phyloP scores from a whole-genome alignment of 2,113 vertebrate species.

The Hyaena hyaena region DNA sequence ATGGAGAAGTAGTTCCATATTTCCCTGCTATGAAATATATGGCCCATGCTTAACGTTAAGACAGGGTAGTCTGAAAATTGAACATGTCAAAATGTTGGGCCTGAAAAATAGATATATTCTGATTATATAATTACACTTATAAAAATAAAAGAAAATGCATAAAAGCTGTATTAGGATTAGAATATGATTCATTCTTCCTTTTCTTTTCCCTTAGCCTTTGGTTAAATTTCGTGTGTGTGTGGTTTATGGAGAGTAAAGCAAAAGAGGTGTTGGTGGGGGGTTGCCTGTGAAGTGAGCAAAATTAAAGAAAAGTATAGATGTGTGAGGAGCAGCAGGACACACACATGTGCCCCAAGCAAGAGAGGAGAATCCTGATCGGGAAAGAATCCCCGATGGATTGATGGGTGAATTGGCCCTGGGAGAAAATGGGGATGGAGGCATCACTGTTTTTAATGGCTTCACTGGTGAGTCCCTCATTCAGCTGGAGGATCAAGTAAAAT shows the following conservation, averaged over 20 bases:
- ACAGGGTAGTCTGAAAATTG: not conserved
- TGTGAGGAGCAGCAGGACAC: not conserved
- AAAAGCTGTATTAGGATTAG: not conserved
- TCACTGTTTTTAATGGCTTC: not conserved
- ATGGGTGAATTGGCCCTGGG: not conserved
- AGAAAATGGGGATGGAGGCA: not conserved
- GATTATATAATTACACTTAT: not conserved
- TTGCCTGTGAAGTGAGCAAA: not conserved
- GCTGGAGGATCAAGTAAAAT: not conserved
- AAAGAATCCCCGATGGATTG: not conserved
- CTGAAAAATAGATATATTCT: not conserved
- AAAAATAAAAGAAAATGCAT: slow-evolving; percentile 11
- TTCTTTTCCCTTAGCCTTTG: not conserved
- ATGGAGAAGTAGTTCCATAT: not conserved
- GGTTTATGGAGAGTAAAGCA: slow-evolving; percentile 21
- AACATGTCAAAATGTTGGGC: not conserved
- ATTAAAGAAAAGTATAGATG: not conserved
- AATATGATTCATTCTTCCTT: slow-evolving; percentile 13
- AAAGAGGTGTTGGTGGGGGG: not conserved
- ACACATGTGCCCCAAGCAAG: not conserved
- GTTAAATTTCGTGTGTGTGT: not conserved
- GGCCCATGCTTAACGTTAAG: not conserved
- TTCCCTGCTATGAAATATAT: not conserved
- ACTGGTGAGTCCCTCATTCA: not conserved
- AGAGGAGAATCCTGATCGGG: not conserved